These are phyloP conservation scores for Catostylus mosaicus DNA, from an alignment of 30 jellyfish, hydroid and myxozoan genomes.

Conservation along the genomic window DNA sequence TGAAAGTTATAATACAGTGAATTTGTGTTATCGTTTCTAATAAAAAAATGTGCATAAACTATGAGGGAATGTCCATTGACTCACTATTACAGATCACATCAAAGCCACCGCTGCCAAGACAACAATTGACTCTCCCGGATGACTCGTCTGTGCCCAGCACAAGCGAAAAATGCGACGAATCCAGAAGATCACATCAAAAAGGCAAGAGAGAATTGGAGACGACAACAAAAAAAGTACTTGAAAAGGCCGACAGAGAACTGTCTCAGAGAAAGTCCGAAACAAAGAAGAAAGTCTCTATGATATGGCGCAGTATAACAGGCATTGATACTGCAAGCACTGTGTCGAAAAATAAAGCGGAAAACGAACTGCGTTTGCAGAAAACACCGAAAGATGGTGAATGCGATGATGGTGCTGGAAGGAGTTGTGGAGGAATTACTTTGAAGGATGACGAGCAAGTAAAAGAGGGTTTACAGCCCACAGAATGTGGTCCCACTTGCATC, in stretches of 20 bases:
- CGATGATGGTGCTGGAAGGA: background rate
- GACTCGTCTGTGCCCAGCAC: no score
- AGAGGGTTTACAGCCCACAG: no score
- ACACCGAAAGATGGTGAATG: no score
- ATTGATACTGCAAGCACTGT: conserved; percentile 6
- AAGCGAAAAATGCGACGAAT: background rate
- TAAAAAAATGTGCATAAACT: no score
- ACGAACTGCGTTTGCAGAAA: background rate
- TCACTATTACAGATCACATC: background rate
- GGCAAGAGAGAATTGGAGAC: background rate
- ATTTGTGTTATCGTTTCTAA: no score
- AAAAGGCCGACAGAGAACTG: conserved; percentile 18
- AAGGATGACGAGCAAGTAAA: no score
- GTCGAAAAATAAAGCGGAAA: background rate
- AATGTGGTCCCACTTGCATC: no score
- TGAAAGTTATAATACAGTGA: no score
- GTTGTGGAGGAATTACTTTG: no score
- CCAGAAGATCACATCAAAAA: background rate
- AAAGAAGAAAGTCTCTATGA: background rate
- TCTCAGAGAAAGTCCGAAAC: background rate
- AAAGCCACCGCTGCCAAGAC: background rate
- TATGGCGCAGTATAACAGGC: conserved; percentile 35
- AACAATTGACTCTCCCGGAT: no score
- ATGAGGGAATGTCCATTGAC: no score
- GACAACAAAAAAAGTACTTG: background rate